phyloP scores from a whole-genome alignment of 1,140 invertebrate species.

The Hesperophylax magnus region DNA sequence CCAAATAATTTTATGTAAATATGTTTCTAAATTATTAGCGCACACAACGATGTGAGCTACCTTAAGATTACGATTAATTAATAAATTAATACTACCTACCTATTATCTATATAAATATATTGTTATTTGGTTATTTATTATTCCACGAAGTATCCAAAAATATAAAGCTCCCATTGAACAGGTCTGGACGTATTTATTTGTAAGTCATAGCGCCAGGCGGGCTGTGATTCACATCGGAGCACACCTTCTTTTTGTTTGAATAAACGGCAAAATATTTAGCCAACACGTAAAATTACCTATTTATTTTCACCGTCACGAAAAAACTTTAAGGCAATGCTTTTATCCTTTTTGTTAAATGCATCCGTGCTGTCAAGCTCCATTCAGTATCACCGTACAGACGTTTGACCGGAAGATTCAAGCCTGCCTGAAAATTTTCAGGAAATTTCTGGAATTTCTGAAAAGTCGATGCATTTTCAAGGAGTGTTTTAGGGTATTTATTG shows the following conservation, averaged over 20 bases:
- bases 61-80: too few relatives aligned
- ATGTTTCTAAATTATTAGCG: too few relatives aligned
- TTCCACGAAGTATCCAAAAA: too few relatives aligned
- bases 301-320: background rate
- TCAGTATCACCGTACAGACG: background rate
- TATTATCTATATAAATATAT: too few relatives aligned
- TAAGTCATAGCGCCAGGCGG: slow-evolving; percentile 10
- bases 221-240: slow-evolving; percentile 22
- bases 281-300: background rate
- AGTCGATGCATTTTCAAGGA: background rate
- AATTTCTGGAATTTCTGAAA: background rate
- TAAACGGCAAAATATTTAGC: slow-evolving; percentile 7
- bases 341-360: background rate
- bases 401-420: background rate
- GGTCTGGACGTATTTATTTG: background rate
- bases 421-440: slow-evolving; percentile 1
- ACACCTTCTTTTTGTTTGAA: background rate
- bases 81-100: too few relatives aligned
- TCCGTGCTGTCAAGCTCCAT: background rate
- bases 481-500: background rate
- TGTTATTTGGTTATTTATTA: too few relatives aligned
- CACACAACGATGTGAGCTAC: too few relatives aligned
- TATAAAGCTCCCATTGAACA: background rate
- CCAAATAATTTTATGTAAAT: too few relatives aligned
- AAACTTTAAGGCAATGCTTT: background rate